Base-by-base conservation (phyloP, 2,113 vertebrate species). In the Elephantulus edwardii region DNA sequence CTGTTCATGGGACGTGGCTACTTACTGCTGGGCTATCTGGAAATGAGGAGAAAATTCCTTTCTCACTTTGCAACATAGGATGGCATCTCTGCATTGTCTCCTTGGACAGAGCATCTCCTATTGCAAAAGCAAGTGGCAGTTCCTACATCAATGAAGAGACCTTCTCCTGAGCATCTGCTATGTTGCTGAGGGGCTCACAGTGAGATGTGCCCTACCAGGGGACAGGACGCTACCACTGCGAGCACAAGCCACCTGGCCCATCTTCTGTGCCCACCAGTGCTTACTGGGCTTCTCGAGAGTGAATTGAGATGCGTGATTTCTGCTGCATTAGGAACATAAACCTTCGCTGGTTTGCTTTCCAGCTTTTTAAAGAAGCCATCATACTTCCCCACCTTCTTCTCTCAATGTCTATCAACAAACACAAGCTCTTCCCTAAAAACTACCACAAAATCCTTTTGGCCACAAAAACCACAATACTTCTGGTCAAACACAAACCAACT, bases 321-420 rank as follows among this genome's bases (percentile, higher is more conserved):
- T 78, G 78, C 48, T 84, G 78, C 68, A 75, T 86, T 75, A 90
- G 84, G 84, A 93, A 94, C 17, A 89, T 60, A 83, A 92, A 68
- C 62, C 62, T 82, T 26, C 40, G 33, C n/a, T 85, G 66, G 50
- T 44, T 89, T 89, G 76, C 44, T 83, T 8, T 86, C 35, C 56
- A 58, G 70, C 54, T 92, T 87, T 94, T 83, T 91, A 92, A 84
- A 92, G 89, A 83, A 84, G 78, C 38, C 71, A 42, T 20, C 33
- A 68, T 3, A 38, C 8, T 19, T 33, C 72, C 44, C 72, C 44
- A 75, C 17, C 72, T 11, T 38, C 16, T 6, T 26, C 6, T 8
- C 72, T 79, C 26, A 9, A 60, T 60, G 2, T 26, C 58, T 26
- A 60, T 70, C 88, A 38, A 56, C 42, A 62, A 81, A 62, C 60